Conservation (phyloP, 2,113 vertebrate genomes). For the Caranx ignobilis region DNA sequence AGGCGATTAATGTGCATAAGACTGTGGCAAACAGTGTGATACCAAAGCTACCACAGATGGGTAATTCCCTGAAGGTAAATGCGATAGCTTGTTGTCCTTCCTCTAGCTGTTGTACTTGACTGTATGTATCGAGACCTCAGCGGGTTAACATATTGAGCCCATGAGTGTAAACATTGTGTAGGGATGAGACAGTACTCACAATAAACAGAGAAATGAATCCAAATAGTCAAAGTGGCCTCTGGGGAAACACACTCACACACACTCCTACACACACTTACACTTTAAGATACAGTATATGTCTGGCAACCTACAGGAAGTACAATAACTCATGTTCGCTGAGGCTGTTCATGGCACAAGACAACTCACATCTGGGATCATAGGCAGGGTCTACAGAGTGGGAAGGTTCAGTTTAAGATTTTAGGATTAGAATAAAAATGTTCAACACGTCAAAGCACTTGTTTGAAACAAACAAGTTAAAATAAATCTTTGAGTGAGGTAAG, state of each 20-base stretch:
- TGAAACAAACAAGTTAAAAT: too few species aligned
- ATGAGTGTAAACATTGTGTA: slow-evolving; percentile 2
- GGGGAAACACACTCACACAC: slow-evolving; percentile 29
- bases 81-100: slow-evolving; percentile 46
- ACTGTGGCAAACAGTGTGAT: slow-evolving; percentile 39
- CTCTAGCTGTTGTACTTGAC: slow-evolving; percentile 34
- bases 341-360: neutral
- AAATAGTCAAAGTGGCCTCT: slow-evolving; percentile 41
- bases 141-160: slow-evolving; percentile 17
- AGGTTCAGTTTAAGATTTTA: neutral
- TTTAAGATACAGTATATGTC: neutral
- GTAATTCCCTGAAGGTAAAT: slow-evolving; percentile 33
- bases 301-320: neutral
- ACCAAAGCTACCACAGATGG: slow-evolving; percentile 22
- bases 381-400: neutral
- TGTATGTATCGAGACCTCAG: slow-evolving; percentile 18
- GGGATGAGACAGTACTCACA: slow-evolving; percentile 14
- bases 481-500: too few species aligned
- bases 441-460: too few species aligned
- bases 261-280: neutral
- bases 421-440: neutral
- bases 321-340: neutral
- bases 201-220: slow-evolving; percentile 34
- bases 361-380: neutral
- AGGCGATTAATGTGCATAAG: slow-evolving; percentile 57